These are phyloP conservation scores for Scophthalmus maximus DNA, from an alignment of 2,113 vertebrate species.

Conservation along the genomic window DNA sequence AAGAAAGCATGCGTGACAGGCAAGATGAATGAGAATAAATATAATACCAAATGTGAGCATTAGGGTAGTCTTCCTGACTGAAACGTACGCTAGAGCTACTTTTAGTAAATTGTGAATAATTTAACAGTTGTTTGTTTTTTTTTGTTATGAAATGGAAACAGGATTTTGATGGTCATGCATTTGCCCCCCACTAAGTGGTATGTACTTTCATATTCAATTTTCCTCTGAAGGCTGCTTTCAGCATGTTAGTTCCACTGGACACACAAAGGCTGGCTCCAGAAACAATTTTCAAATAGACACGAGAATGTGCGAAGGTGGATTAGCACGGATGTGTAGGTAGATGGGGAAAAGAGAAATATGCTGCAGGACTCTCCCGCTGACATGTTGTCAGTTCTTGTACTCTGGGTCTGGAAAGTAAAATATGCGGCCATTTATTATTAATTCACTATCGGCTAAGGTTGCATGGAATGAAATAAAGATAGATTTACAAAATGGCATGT, in stretches of 20 bases:
- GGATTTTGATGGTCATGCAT: neutral
- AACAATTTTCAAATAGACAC: neutral
- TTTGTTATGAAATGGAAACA: slow-evolving; percentile 1
- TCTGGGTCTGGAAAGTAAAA: neutral
- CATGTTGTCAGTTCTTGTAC: neutral
- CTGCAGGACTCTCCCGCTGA: too few relatives aligned
- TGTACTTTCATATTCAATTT: neutral
- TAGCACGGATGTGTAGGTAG: neutral
- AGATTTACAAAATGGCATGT: neutral
- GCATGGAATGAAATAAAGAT: neutral
- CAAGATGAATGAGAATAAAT: too few relatives aligned
- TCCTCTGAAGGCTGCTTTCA: neutral
- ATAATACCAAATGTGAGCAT: too few relatives aligned
- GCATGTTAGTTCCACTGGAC: neutral
- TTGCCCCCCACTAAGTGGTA: neutral
- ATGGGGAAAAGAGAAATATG: neutral
- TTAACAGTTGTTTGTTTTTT: too few relatives aligned
- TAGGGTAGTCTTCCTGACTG: too few relatives aligned
- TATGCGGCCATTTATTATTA: too few relatives aligned
- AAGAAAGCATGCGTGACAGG: too few relatives aligned
- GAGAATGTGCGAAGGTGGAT: neutral
- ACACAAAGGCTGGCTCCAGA: neutral
- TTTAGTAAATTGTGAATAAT: too few relatives aligned
- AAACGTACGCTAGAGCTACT: too few relatives aligned
- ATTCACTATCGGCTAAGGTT: neutral